Base-by-base conservation (phyloP, 2,797 vertebrate genomes). In the Molossus alvarezi region DNA sequence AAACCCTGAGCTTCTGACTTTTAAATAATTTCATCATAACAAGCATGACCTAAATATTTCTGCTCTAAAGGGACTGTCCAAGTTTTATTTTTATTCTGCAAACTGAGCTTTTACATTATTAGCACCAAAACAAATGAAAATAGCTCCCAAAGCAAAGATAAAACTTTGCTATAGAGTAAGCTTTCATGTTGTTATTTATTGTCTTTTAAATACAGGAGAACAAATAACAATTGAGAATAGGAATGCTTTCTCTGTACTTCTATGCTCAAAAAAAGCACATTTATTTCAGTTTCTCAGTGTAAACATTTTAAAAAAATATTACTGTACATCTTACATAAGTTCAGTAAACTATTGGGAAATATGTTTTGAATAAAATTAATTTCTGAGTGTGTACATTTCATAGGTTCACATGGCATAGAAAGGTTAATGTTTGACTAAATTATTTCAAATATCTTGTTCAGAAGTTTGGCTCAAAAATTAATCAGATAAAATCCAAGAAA, bases 401-500 rank as follows among this genome's bases (percentile, higher is more conserved):
- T 77, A 95, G 41, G 51, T 92, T 86, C 27, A 45, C 45, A 37
- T 91, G 89, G 9, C 41, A 57, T 71, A 53, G 53, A 93, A 95
- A 85, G 41, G 37, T 58, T 92, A 81, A 20, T 86, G 45, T 94
- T 95, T 97, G 62, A 97, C 87, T 45, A 94, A 21, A 64, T 21
- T 18, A 51, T 94, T 96, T 96, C 37, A 83, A 21, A 60, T 94
- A 77, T 25, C 41, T 51, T 90, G 27, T 88, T 94, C 10, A 76
- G 81, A 82, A 94, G 5, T 92, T 80, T 87, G 62, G 21, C 79
- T 77, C 15, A 91, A 83, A 95, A 88, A 80, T 92, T 95, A 88
- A 76, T 69, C n/a, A 86, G 33, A 5, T 83, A 90, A 93, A 93
- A 93, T 91, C 87, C 17, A 82, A 93, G 75, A 37, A 87, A 76